Percentiles rank a stretch among this genome's conserved stretches.
Evolutionary conservation across 2,888 invertebrate genomes (phyloP).

Genomic region (Hyposoter didymator): DNA sequence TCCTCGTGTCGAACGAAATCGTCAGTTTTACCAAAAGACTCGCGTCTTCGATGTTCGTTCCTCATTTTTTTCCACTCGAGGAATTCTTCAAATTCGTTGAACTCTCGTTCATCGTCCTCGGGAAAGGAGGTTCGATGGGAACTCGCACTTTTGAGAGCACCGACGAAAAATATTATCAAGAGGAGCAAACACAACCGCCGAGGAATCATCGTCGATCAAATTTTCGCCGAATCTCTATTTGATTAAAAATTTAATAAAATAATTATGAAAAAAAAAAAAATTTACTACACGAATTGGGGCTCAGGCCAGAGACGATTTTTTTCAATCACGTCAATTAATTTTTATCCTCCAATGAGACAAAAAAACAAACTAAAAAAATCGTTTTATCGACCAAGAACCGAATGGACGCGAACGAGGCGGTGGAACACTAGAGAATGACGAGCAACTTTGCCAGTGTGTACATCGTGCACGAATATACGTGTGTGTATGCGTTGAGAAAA

Average conservation of each 20-base stretch:
- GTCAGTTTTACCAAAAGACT: constrained; percentile 7
- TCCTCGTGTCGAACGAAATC: constrained; percentile 1
- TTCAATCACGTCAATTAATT: not conserved
- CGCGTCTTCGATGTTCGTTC: constrained; percentile 2
- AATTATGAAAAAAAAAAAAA: not conserved
- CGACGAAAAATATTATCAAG: constrained; percentile 23
- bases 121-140: not conserved
- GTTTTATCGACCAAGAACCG: not conserved
- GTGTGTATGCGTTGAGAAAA: not conserved
- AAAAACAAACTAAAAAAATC: not conserved
- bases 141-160: constrained; percentile 7
- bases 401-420: not conserved
- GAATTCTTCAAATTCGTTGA: constrained; percentile 63
- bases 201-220: constrained; percentile 24
- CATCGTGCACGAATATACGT: not conserved
- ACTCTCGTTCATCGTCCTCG: constrained; percentile 47
- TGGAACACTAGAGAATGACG: constrained; percentile 18
- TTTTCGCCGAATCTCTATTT: not conserved
- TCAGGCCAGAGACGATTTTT: no score
- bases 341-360: not conserved
- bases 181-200: constrained; percentile 4
- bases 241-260: not conserved
- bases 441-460: constrained; percentile 6
- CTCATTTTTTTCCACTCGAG: constrained; percentile 61
- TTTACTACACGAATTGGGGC: not conserved